Evolutionary conservation across 2,888 invertebrate species (phyloP).

Genomic region (Danaus chrysippus): DNA sequence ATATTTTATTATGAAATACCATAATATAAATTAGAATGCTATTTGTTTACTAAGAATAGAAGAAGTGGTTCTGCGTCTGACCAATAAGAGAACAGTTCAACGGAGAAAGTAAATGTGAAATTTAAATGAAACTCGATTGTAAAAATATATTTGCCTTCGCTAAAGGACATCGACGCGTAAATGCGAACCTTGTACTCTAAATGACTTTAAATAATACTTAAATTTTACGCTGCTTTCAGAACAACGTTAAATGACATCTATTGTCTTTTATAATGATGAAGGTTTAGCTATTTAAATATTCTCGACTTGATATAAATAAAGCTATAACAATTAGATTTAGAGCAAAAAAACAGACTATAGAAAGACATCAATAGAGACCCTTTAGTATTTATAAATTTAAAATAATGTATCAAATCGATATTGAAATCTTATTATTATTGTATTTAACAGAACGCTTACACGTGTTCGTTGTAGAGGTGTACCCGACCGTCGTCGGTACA

Average conservation of each 20-base stretch:
- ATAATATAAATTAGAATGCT: conserved; percentile 8
- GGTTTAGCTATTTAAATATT: not conserved
- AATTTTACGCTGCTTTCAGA: not conserved
- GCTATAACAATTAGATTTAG: too few relatives aligned
- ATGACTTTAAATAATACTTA: not conserved
- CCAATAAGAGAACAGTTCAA: conserved; percentile 48
- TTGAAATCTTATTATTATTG: too few relatives aligned
- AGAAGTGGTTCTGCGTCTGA: conserved; percentile 38
- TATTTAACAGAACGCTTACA: too few relatives aligned
- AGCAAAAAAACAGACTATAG: too few relatives aligned
- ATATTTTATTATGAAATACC: not conserved
- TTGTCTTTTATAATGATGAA: not conserved
- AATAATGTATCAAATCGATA: too few relatives aligned
- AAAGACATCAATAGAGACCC: too few relatives aligned
- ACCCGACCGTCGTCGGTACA: conserved; percentile 1
- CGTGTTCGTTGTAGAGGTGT: too few relatives aligned
- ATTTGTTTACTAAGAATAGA: conserved; percentile 11
- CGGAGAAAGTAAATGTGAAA: conserved; percentile 67
- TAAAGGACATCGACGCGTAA: conserved; percentile 33
- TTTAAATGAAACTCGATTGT: conserved; percentile 46
- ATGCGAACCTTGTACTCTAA: not conserved
- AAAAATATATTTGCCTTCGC: conserved; percentile 35
- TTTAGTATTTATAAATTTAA: too few relatives aligned
- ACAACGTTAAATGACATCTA: not conserved
- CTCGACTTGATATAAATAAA: too few relatives aligned